A percentile compares a stretch with the other conserved stretches of the same genome.
These are phyloP conservation scores for Neoascia interrupta DNA, from an alignment of 2,888 invertebrate species.

Conservation along the genomic window DNA sequence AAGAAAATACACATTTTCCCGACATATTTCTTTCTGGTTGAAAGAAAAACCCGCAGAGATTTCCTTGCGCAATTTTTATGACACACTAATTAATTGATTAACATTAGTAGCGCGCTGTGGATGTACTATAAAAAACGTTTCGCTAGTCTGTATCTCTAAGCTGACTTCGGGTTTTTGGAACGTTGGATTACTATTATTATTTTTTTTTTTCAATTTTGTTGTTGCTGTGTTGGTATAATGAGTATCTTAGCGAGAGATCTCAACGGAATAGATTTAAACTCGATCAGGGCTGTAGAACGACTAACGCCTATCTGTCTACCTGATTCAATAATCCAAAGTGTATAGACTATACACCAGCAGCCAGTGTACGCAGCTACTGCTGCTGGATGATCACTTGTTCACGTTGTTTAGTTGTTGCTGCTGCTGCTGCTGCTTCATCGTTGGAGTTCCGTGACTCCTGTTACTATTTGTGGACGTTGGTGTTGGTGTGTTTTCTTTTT, in stretches of 20 bases:
- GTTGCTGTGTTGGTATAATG: conserved; percentile 46
- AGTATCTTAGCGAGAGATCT: conserved; percentile 68
- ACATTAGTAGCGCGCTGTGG: conserved; percentile 29
- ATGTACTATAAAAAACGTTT: conserved; percentile 16
- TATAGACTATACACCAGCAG: conserved; percentile 68
- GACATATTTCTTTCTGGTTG: conserved; percentile 12
- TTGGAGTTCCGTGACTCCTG: conserved; percentile 71
- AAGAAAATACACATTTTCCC: not conserved
- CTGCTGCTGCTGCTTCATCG: conserved; percentile 67
- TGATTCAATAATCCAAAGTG: conserved; percentile 77
- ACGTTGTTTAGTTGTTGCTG: conserved; percentile 66
- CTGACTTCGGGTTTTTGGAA: conserved; percentile 40
- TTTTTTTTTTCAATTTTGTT: conserved; percentile 45
- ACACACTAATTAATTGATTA: conserved; percentile 68
- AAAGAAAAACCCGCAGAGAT: too few relatives aligned
- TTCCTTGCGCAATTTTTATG: conserved; percentile 68
- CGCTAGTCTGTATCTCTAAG: conserved; percentile 58
- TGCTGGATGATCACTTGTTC: conserved; percentile 70
- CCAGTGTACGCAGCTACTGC: conserved; percentile 69
- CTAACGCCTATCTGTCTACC: conserved; percentile 80
- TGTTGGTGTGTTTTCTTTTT: conserved; percentile 35
- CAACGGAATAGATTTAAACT: conserved; percentile 78
- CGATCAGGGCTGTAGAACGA: conserved; percentile 80
- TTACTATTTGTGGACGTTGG: conserved; percentile 56
- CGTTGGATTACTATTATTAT: conserved; percentile 16